phyloP scores from a whole-genome alignment of 2,888 invertebrate genomes.

The Aphrophora alni region DNA sequence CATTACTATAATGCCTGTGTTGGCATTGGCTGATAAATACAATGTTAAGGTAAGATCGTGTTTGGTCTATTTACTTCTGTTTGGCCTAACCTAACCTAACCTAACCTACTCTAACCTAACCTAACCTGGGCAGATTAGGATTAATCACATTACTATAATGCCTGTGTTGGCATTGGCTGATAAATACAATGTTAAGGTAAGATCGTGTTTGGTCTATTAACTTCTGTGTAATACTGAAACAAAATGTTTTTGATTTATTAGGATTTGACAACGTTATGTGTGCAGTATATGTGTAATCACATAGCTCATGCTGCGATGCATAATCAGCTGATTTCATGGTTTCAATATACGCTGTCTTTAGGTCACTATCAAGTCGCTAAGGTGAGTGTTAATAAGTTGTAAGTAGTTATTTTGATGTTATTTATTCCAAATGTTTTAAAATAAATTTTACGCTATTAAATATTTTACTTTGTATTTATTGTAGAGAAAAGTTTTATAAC shows the following conservation, averaged over 20 bases:
- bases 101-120: too few species aligned
- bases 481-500: too few species aligned
- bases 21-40: slow-evolving; percentile 93
- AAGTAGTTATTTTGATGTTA: too few species aligned
- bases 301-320: slow-evolving; percentile 83
- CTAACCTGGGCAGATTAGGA: slow-evolving; percentile 89
- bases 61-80: neutral
- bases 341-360: slow-evolving; percentile 87
- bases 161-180: slow-evolving; percentile 90
- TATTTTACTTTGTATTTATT: too few species aligned
- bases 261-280: slow-evolving; percentile 83
- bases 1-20: slow-evolving; percentile 82
- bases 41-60: slow-evolving; percentile 85
- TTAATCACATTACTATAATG: slow-evolving; percentile 83
- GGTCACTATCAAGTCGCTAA: slow-evolving; percentile 74
- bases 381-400: too few species aligned
- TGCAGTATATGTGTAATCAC: slow-evolving; percentile 87
- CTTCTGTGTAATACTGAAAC: neutral
- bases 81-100: too few species aligned
- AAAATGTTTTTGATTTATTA: slow-evolving; percentile 52
- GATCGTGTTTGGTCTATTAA: slow-evolving; percentile 40
- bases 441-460: too few species aligned
- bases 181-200: slow-evolving; percentile 90
- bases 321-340: slow-evolving; percentile 86
- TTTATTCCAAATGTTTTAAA: too few species aligned